Evolutionary conservation across 2,888 invertebrate species (phyloP).

Genomic region (Rhorus exstirpatorius): DNA sequence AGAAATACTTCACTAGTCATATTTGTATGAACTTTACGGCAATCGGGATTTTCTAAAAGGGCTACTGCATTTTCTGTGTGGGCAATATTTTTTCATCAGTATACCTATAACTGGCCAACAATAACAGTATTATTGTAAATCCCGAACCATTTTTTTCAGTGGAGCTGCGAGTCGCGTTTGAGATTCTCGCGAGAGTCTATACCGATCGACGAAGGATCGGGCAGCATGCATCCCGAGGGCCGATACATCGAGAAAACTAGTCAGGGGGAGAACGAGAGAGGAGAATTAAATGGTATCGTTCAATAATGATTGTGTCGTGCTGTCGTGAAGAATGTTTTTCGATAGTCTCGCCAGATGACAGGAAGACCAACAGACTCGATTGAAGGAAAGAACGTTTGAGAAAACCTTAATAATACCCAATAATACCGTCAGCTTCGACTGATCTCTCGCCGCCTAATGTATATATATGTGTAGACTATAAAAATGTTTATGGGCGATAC

Average conservation of each 20-base stretch:
- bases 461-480: background rate
- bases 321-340: conserved; percentile 41
- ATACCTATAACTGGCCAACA: too few species aligned
- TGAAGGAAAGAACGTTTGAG: conserved; percentile 1
- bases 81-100: too few species aligned
- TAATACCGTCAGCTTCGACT: conserved; percentile 26
- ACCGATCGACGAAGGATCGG: conserved; percentile 18
- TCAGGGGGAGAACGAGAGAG: conserved; percentile 30
- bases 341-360: conserved; percentile 41
- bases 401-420: conserved; percentile 56
- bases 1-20: too few species aligned
- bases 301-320: conserved; percentile 61
- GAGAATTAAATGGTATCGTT: conserved; percentile 67
- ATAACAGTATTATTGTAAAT: too few species aligned
- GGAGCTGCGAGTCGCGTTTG: conserved; percentile 15
- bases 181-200: too few species aligned
- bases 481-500: background rate
- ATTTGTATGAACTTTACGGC: too few species aligned
- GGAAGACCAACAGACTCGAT: conserved; percentile 32
- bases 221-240: conserved; percentile 15
- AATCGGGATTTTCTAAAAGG: too few species aligned
- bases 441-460: conserved; percentile 57
- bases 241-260: conserved; percentile 56
- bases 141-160: too few species aligned
- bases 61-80: too few species aligned